Conservation (phyloP, 1,140 invertebrate genomes). For the Macrobrachium nipponense region DNA sequence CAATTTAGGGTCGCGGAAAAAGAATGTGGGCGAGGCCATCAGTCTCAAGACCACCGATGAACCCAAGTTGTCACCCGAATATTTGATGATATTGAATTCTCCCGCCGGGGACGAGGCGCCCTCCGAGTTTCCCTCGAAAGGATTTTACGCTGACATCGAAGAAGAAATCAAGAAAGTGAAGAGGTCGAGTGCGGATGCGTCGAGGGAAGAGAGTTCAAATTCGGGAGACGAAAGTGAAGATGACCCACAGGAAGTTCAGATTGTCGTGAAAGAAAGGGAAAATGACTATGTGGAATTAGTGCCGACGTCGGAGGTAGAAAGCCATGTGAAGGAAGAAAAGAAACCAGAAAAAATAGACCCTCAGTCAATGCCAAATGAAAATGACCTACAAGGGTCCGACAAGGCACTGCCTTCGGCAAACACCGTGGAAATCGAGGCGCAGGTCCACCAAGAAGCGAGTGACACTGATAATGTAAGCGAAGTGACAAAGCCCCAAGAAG, state of each 20-base stretch:
- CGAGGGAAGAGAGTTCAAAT: neutral
- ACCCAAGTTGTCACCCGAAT: constrained; percentile 21
- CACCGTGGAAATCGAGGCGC: constrained; percentile 11
- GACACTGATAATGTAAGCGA: neutral
- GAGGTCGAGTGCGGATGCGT: neutral
- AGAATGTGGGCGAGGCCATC: neutral
- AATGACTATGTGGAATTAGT: no score
- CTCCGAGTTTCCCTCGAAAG: neutral
- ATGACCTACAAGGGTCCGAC: no score
- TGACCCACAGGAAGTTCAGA: neutral
- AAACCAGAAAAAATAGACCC: no score
- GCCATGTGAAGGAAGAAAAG: neutral
- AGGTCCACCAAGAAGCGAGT: constrained; percentile 25
- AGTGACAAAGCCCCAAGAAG: neutral
- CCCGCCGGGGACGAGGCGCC: neutral
- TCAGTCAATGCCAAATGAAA: no score
- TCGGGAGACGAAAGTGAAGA: neutral
- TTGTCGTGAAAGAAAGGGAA: neutral
- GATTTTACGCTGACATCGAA: neutral
- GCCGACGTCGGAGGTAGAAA: no score
- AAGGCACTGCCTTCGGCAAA: neutral
- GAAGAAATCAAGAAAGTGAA: neutral
- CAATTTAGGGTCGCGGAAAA: neutral
- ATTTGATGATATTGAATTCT: constrained; percentile 38
- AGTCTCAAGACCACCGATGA: neutral